Evolutionary conservation across 2,797 vertebrate genomes (phyloP), one percentile per base, ranked within the genome.

Genomic region (Pangasius sanitwongsei): DNA sequence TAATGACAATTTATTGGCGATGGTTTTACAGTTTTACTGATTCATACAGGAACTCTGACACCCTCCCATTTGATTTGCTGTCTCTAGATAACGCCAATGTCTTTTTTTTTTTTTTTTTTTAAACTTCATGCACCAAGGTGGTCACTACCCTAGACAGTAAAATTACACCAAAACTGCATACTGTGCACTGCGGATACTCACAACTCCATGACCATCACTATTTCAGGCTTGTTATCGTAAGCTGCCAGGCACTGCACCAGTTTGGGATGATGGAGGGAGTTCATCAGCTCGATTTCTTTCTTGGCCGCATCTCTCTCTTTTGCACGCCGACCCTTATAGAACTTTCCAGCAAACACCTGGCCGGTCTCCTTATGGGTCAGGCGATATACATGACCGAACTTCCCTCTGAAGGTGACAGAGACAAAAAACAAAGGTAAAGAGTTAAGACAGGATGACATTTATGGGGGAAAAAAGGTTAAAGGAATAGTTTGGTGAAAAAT

Each of bases 121-220:
- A 65, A n/a, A 65, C 12, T 28, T 28, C 31, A 67, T 37, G 72
- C 13, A 31, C 31, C 7, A 41, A 9, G 41, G 31, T 25, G 23
- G 1, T 37, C 1, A 8, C 16, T 48, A 48, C 0, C 72, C 72
- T 13, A 48, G 72, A 48, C 72, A 69, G 18, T 69, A n/a, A n/a
- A 31, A 4, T 12, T 65, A 12, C 28, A 65, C 28, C 63, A 3
- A 28, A 48, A 31, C 13, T 18, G 31, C 50, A 31, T 81, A 6
- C 8, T 37, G 18, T 11, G 25, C 16, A 11, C 78, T 44, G 12
- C 13, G 9, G 61, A 87, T 75, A 95, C 96, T 94, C 91, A 97
- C 97, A 96, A 97, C 89, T 98, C 97, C 97, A 98, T 96, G 85
- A 98, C 96, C 97, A 98, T 97, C 92, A 98, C 96, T 88, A 98